Evolutionary conservation across 2,113 vertebrate genomes (phyloP).

Genomic region (Salvelinus namaycush): DNA sequence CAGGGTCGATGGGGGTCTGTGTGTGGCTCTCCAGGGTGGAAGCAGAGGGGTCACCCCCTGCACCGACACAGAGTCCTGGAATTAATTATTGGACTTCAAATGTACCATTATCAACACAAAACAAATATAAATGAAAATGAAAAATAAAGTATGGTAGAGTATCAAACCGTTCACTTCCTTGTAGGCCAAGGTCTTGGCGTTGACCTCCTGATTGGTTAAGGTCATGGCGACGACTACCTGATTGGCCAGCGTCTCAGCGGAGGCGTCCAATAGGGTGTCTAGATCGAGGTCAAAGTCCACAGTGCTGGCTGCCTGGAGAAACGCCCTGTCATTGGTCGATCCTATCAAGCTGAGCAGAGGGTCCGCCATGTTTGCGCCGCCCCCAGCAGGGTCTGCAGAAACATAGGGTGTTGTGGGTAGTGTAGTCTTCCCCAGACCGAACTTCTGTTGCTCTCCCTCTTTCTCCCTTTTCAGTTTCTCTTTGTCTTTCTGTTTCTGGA

Average conservation of each 20-base stretch:
- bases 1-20: neutral
- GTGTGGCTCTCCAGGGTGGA: neutral
- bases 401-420: constrained; percentile 19
- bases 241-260: constrained; percentile 25
- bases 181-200: neutral
- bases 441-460: neutral
- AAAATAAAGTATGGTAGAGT: too few species aligned
- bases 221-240: neutral
- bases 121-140: too few species aligned
- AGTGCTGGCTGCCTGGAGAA: constrained; percentile 84
- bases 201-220: neutral
- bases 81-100: too few species aligned
- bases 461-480: constrained; percentile 52
- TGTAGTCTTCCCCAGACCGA: neutral
- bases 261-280: constrained; percentile 79
- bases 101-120: too few species aligned
- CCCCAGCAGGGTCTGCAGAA: constrained; percentile 57
- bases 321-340: constrained; percentile 78
- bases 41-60: too few species aligned
- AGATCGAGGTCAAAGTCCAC: constrained; percentile 86
- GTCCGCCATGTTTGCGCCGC: constrained; percentile 60
- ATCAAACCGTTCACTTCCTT: too few species aligned
- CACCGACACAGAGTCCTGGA: too few species aligned
- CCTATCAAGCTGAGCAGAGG: constrained; percentile 83
- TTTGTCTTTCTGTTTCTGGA: constrained; percentile 87